Conservation (phyloP, 2,888 invertebrate genomes). For the Lithodes maja region DNA sequence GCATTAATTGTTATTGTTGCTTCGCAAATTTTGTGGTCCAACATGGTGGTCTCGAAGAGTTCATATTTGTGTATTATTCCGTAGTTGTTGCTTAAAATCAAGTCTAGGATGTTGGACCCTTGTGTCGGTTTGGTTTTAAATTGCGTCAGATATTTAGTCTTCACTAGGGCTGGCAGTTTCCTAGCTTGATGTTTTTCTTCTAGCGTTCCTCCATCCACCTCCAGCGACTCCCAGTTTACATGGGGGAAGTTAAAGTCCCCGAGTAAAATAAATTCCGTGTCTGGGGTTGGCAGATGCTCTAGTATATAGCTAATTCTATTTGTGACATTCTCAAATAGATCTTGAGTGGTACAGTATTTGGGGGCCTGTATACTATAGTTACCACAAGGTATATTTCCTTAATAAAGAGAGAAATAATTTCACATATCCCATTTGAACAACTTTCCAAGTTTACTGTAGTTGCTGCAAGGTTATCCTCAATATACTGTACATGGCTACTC, state of each 20-base stretch:
- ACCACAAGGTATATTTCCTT: constrained; percentile 6
- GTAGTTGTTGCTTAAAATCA: constrained; percentile 1
- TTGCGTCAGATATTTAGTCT: neutral
- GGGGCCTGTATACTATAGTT: constrained; percentile 14
- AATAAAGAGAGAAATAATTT: neutral
- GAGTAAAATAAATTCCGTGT: neutral
- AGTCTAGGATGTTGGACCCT: neutral
- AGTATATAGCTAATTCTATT: neutral
- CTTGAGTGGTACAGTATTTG: constrained; percentile 2
- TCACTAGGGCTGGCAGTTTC: neutral
- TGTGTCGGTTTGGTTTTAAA: neutral
- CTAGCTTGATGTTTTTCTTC: constrained; percentile 7
- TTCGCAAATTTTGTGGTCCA: neutral
- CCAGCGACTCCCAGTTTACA: neutral
- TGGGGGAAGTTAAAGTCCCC: constrained; percentile 20
- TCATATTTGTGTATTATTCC: neutral
- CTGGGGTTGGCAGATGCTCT: neutral
- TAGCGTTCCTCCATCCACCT: neutral
- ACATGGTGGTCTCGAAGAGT: neutral
- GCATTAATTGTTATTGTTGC: neutral
- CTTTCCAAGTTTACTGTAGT: neutral
- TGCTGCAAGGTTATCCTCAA: neutral
- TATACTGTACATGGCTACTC: too few relatives aligned
- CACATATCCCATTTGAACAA: constrained; percentile 11
- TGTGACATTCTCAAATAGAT: neutral